Base-by-base conservation (phyloP, 2,888 invertebrate species). In the Morpho helenor region DNA sequence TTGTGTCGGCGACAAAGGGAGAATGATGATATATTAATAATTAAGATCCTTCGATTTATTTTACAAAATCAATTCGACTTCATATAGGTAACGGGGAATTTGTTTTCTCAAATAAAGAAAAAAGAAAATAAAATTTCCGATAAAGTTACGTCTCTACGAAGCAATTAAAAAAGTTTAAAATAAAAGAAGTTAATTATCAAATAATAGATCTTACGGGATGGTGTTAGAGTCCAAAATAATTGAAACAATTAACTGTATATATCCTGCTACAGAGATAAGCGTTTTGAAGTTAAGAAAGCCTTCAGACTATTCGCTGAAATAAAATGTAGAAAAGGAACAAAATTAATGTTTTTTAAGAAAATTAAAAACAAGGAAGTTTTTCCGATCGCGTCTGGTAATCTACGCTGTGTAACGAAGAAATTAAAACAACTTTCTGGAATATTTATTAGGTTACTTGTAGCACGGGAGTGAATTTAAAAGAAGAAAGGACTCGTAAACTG, bases 301-400 rank as follows among this genome's bases (percentile, higher is more conserved):
- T 84, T 83, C 81, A 77, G 84, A 82, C 82, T 84, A 85, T 84
- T 85, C 81, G 80, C 71, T 79, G 77, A 75, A 85, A 87, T 86
- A 81, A 88, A 88, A 86, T 80, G 80, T 77, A 78, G 76, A 83
- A 84, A 87, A 82, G 57, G 52, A 56, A 59, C 56, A 60, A 82
- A 89, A 79, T 80, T 79, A 76, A 85, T 86, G 87, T 89, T 87
- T 87, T n/a, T 88, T 85, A 89, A 89, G 87, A 88, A 90, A 90
- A 89, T 89, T 88, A 87, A 90, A 89, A 87, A 88, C 84, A 85
- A 79, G 87, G 83, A 89, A 89, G 86, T 87, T 87, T 80, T 79
- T 75, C 82, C 84, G 83, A 88, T 88, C 81, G 87, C 79, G 84
- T 82, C 83, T 75, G 80, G 79, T 83, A 86, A 88, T 88, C 87